A percentile compares a stretch with the other conserved stretches of the same genome.
phyloP scores from a whole-genome alignment of 2,113 vertebrate species.

The Nothocercus nigrocapillus region DNA sequence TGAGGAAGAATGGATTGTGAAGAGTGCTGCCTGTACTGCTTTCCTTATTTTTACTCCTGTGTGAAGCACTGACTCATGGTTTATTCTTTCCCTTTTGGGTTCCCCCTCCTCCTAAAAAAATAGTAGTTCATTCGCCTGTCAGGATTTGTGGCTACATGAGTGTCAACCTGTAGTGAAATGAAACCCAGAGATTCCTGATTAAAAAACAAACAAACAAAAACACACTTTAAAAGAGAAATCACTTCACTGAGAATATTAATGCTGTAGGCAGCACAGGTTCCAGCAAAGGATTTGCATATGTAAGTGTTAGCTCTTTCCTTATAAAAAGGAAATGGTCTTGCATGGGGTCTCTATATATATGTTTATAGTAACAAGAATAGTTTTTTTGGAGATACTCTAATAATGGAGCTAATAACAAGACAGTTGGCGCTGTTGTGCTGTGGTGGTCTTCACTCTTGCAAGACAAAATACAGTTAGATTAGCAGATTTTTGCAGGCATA shows the following conservation, averaged over 20 bases:
- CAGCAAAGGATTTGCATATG: neutral
- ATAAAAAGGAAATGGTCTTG: neutral
- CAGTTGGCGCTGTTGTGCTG: constrained; percentile 30
- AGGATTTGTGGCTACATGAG: neutral
- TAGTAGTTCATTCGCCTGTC: neutral
- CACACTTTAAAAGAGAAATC: neutral
- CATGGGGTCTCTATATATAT: neutral
- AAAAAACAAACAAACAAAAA: neutral
- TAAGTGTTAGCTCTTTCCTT: neutral
- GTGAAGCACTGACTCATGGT: constrained; percentile 2
- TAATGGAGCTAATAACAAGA: constrained; percentile 18
- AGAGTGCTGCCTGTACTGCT: neutral
- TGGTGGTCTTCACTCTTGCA: constrained; percentile 21
- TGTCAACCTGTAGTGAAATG: neutral
- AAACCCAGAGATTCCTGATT: neutral
- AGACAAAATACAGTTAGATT: neutral
- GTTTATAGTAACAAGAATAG: neutral
- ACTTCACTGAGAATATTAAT: neutral
- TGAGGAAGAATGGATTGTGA: neutral
- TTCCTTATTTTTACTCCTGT: neutral
- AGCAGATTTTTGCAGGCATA: constrained; percentile 31
- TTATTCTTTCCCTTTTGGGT: neutral
- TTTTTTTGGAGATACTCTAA: neutral
- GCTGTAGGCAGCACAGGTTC: neutral
- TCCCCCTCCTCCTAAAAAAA: neutral